Percentiles rank a stretch among this genome's conserved stretches.
Conservation (phyloP, 1,140 invertebrate species). For the Cyclargus thomasi region DNA sequence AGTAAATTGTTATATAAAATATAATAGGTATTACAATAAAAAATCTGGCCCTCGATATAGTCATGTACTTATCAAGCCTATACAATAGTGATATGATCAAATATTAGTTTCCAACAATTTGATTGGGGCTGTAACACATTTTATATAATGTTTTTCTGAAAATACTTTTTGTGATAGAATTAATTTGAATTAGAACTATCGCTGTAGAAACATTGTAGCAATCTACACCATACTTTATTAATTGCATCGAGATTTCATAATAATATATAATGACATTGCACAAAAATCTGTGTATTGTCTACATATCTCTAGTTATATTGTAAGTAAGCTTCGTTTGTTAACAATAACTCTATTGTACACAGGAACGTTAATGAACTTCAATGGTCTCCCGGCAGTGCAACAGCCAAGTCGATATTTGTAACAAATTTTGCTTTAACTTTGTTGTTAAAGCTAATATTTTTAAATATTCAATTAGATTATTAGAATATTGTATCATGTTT, state of each 20-base stretch:
- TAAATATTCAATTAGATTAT: no score
- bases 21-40: no score
- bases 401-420: background rate
- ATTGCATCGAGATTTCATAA: background rate
- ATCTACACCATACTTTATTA: background rate
- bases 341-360: no score
- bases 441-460: no score
- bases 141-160: background rate
- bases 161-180: background rate
- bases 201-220: slow-evolving; percentile 7
- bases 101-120: background rate
- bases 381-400: background rate
- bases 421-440: background rate
- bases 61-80: no score
- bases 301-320: background rate
- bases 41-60: no score
- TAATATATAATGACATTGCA: slow-evolving; percentile 6
- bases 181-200: background rate
- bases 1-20: no score
- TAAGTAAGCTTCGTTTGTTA: background rate
- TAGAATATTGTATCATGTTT: no score
- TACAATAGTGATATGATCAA: no score
- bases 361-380: background rate
- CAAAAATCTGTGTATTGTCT: background rate
- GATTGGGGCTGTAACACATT: background rate